Base-by-base conservation (phyloP, 2,113 vertebrate genomes). In the Myotis brandtii region DNA sequence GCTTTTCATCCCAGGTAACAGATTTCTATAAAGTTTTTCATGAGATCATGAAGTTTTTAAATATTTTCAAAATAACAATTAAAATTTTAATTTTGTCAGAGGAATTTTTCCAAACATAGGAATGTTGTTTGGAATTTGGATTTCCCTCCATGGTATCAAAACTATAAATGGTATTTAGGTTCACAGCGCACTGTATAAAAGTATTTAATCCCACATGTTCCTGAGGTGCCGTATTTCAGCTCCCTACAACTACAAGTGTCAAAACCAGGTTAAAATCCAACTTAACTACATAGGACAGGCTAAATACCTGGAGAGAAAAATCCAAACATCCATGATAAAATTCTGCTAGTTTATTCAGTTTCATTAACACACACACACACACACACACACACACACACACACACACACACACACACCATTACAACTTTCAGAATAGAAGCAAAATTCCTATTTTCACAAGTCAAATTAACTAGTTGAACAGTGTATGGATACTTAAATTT, bases 241-340 rank as follows among this genome's bases (percentile, higher is more conserved):
- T 50, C 43, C 34, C 23, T 48, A 87, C 83, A 95, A 69, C 48
- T 11, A 11, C 12, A 90, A 92, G 59, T 46, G 73, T 86, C n/a
- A 90, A 95, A 95, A 87, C 14, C 48, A 90, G 25, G 16, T 76
- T n/a, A 92, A 86, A 86, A 64, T 86, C 90, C 93, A 73, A 48
- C 48, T 67, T 83, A 52, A 89, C 27, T 89, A 46, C 37, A 56
- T 70, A 37, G 32, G 10, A 91, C 18, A 86, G 32, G 66, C 56
- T 91, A 91, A 83, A 4, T 50, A 56, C 12, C 27, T 59, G 11
- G 9, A 30, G 37, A 32, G n/a, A 30, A n/a, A 67, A 3, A 13
- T 12, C 67, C n/a, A 72, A 76, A 52, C 32, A 73, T 73, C 62
- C 75, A 79, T n/a, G 20, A n/a, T 59, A 90, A 95, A 88, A 73